Evolutionary conservation across 2,797 vertebrate genomes (phyloP), one percentile per base, ranked within the genome.

Genomic region (Yasuhikotakia modesta): DNA sequence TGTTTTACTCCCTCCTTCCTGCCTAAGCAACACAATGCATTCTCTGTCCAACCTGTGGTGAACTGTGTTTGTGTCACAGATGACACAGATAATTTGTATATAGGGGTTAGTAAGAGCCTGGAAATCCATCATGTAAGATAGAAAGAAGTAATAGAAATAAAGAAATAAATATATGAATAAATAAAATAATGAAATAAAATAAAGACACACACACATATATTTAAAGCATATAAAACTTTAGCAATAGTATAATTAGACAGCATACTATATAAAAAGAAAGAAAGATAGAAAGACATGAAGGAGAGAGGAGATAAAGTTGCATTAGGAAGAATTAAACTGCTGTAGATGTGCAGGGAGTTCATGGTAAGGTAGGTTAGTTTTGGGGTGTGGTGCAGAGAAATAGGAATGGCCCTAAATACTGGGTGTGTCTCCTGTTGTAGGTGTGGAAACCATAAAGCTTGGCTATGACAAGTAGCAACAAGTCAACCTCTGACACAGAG

Each of bases 361-460:
- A 32, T 61, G 27, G 13, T 6, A 16, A 11, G 60, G 17, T 60
- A 55, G 35, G 52, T 27, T 5, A 52, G 17, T 83, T 16, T 85
- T 70, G 46, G 27, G 52, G 68, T 64, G 79, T 81, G 80, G 53
- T 83, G 87, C 72, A 85, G 7, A 19, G 30, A 63, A 63, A 63
- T 35, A 17, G 30, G 30, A 63, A 30, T 63, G 16, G 60, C 16
- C 7, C 17, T 63, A 12, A 61, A 63, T 35, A 63, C 27, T 17
- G 87, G 87, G 90, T 85, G 87, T 90, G 87, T 72, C 27, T 61
- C 50, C 35, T 84, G 22, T 70, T 84, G 84, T 57, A 12, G 80
- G 43, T 75, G 85, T 73, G 80, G 43, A 64, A 83, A 85, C 83
- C 2, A 81, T 30, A 85, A 63, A 82, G 64, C 85, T 66, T 73